Conservation (phyloP, 1,140 invertebrate species). For the Leptinotarsa defecta region DNA sequence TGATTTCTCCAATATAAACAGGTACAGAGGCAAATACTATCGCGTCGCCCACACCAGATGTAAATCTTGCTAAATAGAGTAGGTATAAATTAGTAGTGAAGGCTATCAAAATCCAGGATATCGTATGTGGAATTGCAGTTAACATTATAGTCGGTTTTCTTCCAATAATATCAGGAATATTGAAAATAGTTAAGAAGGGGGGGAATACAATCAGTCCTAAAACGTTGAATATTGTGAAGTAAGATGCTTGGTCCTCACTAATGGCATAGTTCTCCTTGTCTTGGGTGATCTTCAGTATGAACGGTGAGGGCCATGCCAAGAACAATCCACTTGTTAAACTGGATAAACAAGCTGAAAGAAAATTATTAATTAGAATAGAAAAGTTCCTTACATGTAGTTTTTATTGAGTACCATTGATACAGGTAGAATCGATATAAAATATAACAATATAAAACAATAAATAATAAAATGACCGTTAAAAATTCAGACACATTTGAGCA, state of each 20-base stretch:
- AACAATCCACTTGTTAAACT: background rate
- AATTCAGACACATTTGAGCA: no score
- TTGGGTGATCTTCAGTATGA: conserved; percentile 14
- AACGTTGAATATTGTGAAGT: conserved; percentile 29
- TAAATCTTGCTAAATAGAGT: conserved; percentile 54
- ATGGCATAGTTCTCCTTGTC: conserved; percentile 24
- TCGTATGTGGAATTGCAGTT: conserved; percentile 23
- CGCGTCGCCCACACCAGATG: conserved; percentile 42
- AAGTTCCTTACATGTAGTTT: no score
- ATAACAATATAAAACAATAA: no score
- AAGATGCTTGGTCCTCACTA: conserved; percentile 29
- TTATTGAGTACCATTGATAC: no score
- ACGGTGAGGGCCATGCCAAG: conserved; percentile 10
- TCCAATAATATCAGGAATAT: conserved; percentile 42
- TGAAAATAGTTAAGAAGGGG: background rate
- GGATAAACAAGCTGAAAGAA: conserved; percentile 2
- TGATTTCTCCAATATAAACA: conserved; percentile 45
- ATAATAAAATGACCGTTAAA: no score
- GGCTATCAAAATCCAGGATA: conserved; percentile 26
- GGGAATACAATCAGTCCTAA: conserved; percentile 17
- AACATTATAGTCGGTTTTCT: conserved; percentile 31
- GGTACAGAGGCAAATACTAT: conserved; percentile 39
- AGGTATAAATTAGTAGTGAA: conserved; percentile 26
- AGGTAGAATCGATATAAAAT: no score
- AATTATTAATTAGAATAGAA: background rate